phyloP scores from a whole-genome alignment of 2,888 invertebrate species.

The Craniophora ligustri region DNA sequence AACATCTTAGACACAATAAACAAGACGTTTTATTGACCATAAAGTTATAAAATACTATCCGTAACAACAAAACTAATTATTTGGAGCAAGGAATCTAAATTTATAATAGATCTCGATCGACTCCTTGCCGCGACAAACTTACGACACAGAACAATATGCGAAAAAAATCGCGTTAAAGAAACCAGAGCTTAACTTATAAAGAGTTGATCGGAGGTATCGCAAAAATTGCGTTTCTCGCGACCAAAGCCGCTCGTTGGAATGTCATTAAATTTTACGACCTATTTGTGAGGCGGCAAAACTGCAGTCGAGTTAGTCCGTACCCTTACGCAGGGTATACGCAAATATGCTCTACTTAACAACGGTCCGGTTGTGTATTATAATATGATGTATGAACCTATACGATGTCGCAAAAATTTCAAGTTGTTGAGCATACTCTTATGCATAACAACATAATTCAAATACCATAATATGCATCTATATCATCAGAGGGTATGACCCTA shows the following conservation, averaged over 20 bases:
- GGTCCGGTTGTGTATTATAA: background rate
- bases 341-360: constrained; percentile 49
- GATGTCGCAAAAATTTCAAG: background rate
- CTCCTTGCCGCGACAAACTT: background rate
- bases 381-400: background rate
- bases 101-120: background rate
- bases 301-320: constrained; percentile 51
- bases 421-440: background rate
- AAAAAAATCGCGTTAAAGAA: constrained; percentile 18
- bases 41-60: too few relatives aligned
- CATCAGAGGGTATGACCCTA: too few relatives aligned
- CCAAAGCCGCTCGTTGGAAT: constrained; percentile 65
- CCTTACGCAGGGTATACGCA: constrained; percentile 31
- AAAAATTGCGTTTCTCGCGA: constrained; percentile 78
- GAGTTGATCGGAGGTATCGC: constrained; percentile 72
- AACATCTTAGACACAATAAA: too few relatives aligned
- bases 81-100: too few relatives aligned
- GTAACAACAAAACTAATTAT: too few relatives aligned
- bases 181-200: constrained; percentile 66
- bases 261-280: constrained; percentile 84
- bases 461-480: too few relatives aligned
- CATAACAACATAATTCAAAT: background rate
- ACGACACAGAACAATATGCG: background rate
- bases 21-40: too few relatives aligned
- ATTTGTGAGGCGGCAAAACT: constrained; percentile 67